Base-by-base conservation (phyloP, 2,797 vertebrate genomes). In the Pipistrellus kuhlii region DNA sequence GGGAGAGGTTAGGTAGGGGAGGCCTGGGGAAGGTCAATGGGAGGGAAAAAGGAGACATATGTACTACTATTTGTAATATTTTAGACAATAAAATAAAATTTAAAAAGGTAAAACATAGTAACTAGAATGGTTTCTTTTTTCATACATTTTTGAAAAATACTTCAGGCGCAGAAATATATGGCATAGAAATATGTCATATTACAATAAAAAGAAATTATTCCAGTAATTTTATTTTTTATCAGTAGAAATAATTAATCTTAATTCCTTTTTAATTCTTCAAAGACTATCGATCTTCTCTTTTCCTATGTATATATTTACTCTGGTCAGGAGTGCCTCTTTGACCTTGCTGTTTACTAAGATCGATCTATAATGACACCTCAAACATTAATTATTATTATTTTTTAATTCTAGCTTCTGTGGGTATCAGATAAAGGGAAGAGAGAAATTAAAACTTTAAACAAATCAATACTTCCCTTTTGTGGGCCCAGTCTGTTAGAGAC, bases 81-180 rank as follows among this genome's bases (percentile, higher is more conserved):
- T 55, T 55, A 55, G 21, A 55, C 21, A 59, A 59, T 27, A 59
- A 59, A 59, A 59, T 27, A 59, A 27, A 25, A 55, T 21, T 59
- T 27, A 1, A 2, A 59, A 59, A 59, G 27, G 73, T 91, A 80
- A 88, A 91, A 87, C n/a, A 32, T 20, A 51, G 68, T 69, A 78
- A 89, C 20, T 53, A 55, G 48, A 32, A 62, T 66, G 8, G 12
- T 72, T 88, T 48, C n/a, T 41, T 64, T 85, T 80, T 38, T 78
- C 71, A 21, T 53, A 12, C 75, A 57, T 84, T 95, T 94, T 23
- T 91, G 66, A 89, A 76, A 76, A 93, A 87, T 55, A 72, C 8
- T 77, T 84, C 10, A 91, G 64, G 23, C 27, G 75, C 23, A 83
- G 48, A 68, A 62, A 57, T 92, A 55, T 14, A 46, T 76, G 51